Evolutionary conservation across 2,888 invertebrate genomes (phyloP), one percentile per base, ranked within the genome.

Genomic region (Pelosia muscerda): DNA sequence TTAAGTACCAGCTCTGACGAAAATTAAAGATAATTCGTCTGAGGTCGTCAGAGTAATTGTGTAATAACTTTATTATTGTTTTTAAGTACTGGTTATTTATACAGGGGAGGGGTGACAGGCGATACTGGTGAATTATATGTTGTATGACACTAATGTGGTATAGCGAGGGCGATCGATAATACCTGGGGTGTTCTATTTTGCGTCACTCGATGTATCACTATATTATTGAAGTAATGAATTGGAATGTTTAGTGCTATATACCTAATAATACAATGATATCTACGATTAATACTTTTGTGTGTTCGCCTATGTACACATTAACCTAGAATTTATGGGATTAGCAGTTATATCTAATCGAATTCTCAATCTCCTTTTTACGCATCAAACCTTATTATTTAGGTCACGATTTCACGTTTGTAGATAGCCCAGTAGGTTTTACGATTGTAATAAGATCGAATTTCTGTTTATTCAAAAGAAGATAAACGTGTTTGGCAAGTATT

Each of bases 401-500:
- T 78, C 81, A 81, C 72, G 77, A 79, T 74, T 74, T 76, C 58
- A 73, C 55, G 63, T 69, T 76, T 77, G 77, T 79, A 72, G 76
- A 70, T 70, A 69, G 72, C 59, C 64, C 28, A 59, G 56, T 62
- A 63, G 26, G 66, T 75, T 63, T 71, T 58, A 71, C 67, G 66
- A 74, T 70, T 69, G 61, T 67, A 74, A 66, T 65, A 72, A 74
- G 64, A 75, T 75, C 63, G 28, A 63, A 73, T 68, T 65, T 73
- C 54, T 70, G 68, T 81, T 72, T 70, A 70, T 76, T 71, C 34
- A 54, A 73, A 73, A 72, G 68, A 72, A 74, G 66, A 60, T 59
- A 75, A 74, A 76, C 77, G 64, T 77, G 81, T 81, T 81, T 81
- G 74, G 77, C 82, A 70, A 76, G 68, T 72, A 75, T 81, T 75